Conservation (phyloP, 2,888 invertebrate species). For the Acleris sparsana region DNA sequence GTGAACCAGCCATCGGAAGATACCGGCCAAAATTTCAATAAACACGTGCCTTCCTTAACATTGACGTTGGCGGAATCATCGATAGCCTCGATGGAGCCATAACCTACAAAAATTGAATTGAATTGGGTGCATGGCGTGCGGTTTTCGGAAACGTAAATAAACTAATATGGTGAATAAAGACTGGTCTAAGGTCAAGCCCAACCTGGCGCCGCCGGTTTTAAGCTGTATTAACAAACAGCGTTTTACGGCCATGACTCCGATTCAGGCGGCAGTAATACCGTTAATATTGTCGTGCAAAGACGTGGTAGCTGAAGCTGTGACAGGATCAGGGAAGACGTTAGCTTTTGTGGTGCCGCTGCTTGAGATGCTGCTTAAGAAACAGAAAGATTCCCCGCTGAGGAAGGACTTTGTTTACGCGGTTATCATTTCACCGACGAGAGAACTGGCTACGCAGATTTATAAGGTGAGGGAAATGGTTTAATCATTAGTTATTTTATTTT, state of each 20-base stretch:
- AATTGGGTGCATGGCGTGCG: constrained; percentile 32
- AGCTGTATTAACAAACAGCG: constrained; percentile 79
- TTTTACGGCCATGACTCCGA: constrained; percentile 84
- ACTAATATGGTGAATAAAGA: constrained; percentile 70
- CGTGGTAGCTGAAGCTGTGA: constrained; percentile 98
- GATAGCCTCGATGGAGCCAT: too few species aligned
- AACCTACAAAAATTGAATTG: too few species aligned
- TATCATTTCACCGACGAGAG: constrained; percentile 97
- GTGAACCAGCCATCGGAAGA: too few species aligned
- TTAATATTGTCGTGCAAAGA: constrained; percentile 95
- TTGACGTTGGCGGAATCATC: too few species aligned
- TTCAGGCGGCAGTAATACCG: constrained; percentile 94
- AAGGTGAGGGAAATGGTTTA: constrained; percentile 68
- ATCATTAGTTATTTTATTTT: background rate
- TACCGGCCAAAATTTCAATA: too few species aligned
- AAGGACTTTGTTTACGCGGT: constrained; percentile 92
- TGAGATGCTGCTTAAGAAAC: constrained; percentile 89
- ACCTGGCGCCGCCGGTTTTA: constrained; percentile 77
- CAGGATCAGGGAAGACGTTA: constrained; percentile 98
- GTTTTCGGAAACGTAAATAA: constrained; percentile 27
- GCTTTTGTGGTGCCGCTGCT: constrained; percentile 97
- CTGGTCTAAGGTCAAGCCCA: constrained; percentile 69
- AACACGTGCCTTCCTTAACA: too few species aligned
- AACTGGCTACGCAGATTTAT: constrained; percentile 95
- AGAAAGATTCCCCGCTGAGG: constrained; percentile 85